A percentile compares a stretch with the other conserved stretches of the same genome.
Conservation (phyloP, 2,888 invertebrate species). For the Stegana nigrithorax region DNA sequence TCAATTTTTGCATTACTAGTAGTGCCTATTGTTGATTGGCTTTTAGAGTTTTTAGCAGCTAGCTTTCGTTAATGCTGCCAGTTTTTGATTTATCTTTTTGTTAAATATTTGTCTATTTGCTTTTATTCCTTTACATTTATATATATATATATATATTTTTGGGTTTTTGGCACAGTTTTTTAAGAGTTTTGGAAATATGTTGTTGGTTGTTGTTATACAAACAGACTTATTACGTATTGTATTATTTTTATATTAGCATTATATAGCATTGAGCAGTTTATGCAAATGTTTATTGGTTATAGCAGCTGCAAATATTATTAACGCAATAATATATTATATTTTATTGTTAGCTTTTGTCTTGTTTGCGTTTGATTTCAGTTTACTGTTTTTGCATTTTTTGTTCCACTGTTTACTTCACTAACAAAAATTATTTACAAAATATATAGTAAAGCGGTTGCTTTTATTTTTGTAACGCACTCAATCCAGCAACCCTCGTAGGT, state of each 20-base stretch:
- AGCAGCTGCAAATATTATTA: conserved; percentile 33
- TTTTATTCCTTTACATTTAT: conserved; percentile 5
- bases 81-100: too few relatives aligned
- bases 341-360: conserved; percentile 16
- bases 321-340: conserved; percentile 23
- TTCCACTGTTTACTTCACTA: conserved; percentile 39
- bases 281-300: conserved; percentile 35
- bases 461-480: background rate
- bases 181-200: conserved; percentile 30
- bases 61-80: too few relatives aligned
- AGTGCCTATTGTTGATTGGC: too few relatives aligned
- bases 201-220: conserved; percentile 21
- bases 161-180: conserved; percentile 50
- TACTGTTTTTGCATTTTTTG: conserved; percentile 22
- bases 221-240: background rate
- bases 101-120: background rate
- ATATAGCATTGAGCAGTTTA: conserved; percentile 44
- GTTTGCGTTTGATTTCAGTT: conserved; percentile 22
- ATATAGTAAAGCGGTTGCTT: background rate
- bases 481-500: background rate
- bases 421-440: background rate
- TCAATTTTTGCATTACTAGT: too few relatives aligned
- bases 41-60: too few relatives aligned
- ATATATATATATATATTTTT: conserved; percentile 16
- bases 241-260: conserved; percentile 20